Evolutionary conservation across 2,113 vertebrate species (phyloP), one percentile per base, ranked within the genome.

Genomic region (Psilopsiagon aymara): DNA sequence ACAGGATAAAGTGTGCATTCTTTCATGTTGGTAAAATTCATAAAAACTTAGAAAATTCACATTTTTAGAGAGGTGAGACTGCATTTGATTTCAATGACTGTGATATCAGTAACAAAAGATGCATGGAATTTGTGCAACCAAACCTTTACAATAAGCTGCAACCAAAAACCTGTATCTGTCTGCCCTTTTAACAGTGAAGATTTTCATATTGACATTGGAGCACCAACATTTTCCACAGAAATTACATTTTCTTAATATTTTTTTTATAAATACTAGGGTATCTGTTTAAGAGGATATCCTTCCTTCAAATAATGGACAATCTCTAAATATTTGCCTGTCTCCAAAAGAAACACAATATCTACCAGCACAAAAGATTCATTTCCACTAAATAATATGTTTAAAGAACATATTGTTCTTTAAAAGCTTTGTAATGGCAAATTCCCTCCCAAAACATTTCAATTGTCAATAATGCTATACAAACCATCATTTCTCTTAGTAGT

Each of bases 201-300:
- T 41, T 77, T 83, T 77, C 41, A 52, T 90, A 75, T 5, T 52
- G 46, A 57, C 31, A 37, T 59, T 35, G 29, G 13, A 86, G 13
- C 6, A 86, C 7, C 15, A 90, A 33, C 4, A 66, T 53, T 88
- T 90, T 43, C 35, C 51, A 81, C 46, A 81, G 55, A 90, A 96
- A 66, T n/a, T 11, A 81, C 13, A 81, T 68, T 86, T 85, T 91
- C 28, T 66, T 70, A n/a, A 53, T 60, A n/a, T 63, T 73, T 90
- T 82, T 95, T 93, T 87, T 91, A 70, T 83, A 80, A 81, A 49
- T 67, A 27, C 1, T 5, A 43, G 23, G 2, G 2, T 82, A 75
- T 77, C 52, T 68, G 8, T 17, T 39, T 69, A 77, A 91, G n/a
- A 94, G 29, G 59, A 94, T 82, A 91, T 90, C 75, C 68, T 96